Conservation (phyloP, 2,888 invertebrate genomes). For the Nudaria mundana region DNA sequence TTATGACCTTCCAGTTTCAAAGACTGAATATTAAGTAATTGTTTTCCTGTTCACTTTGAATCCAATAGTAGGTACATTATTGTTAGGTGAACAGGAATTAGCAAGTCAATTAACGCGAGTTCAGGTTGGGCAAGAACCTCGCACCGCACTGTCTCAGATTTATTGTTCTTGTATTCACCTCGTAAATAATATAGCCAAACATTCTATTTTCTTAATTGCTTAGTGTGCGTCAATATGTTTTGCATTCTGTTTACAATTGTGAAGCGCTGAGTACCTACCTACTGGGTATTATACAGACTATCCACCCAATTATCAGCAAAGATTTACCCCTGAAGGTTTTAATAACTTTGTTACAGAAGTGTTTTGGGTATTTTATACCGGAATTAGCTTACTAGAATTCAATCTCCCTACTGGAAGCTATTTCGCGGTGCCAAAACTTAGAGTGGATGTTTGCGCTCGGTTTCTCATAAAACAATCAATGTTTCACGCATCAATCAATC, state of each 20-base stretch:
- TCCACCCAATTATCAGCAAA: too few species aligned
- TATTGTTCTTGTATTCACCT: constrained; percentile 32
- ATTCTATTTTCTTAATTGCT: not conserved
- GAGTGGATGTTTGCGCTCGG: too few species aligned
- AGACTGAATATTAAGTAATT: constrained; percentile 8
- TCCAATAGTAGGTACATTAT: constrained; percentile 31
- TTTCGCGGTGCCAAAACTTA: too few species aligned
- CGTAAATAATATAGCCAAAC: constrained; percentile 20
- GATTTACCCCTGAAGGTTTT: too few species aligned
- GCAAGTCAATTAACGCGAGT: constrained; percentile 54
- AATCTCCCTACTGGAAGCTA: too few species aligned
- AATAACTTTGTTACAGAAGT: too few species aligned
- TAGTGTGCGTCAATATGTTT: not conserved
- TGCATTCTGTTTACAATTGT: not conserved
- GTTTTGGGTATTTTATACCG: too few species aligned
- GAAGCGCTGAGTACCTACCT: too few species aligned
- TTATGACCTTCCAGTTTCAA: not conserved
- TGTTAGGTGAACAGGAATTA: constrained; percentile 45
- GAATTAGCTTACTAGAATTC: too few species aligned
- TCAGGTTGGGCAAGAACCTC: constrained; percentile 43
- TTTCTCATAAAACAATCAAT: not conserved
- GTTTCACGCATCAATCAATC: not conserved
- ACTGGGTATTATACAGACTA: too few species aligned
- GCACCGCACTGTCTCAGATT: constrained; percentile 28
- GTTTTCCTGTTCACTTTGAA: constrained; percentile 22